phyloP scores from a whole-genome alignment of 2,113 vertebrate species.

The Acanthisitta chloris region DNA sequence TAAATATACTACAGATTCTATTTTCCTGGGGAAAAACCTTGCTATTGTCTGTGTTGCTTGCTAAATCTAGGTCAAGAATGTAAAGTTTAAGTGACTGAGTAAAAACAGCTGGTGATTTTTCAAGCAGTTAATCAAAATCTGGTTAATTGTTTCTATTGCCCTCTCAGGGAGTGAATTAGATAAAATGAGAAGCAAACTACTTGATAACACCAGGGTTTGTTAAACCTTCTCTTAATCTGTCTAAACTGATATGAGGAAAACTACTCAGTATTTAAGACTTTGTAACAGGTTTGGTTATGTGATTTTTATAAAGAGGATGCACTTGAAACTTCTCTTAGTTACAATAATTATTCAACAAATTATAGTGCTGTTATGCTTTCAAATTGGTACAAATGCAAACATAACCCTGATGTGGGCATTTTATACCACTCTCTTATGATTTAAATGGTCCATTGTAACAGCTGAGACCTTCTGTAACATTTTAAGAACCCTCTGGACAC shows the following conservation, averaged over 20 bases:
- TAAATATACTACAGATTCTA: not conserved
- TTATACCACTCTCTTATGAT: not conserved
- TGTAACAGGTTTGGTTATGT: not conserved
- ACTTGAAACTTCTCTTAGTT: not conserved
- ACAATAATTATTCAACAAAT: not conserved
- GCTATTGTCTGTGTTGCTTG: not conserved
- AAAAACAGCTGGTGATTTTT: constrained; percentile 43
- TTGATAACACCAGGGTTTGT: not conserved
- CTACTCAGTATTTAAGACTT: not conserved
- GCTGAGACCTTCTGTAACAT: not conserved
- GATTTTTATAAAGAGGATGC: not conserved
- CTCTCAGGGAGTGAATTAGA: not conserved
- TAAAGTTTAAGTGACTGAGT: constrained; percentile 30
- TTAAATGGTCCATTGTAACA: not conserved
- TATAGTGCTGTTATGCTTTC: not conserved
- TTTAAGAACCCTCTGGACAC: too few species aligned
- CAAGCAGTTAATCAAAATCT: constrained; percentile 33
- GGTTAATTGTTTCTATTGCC: constrained; percentile 25
- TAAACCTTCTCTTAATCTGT: not conserved
- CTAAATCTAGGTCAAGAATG: constrained; percentile 34
- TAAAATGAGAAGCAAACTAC: not conserved
- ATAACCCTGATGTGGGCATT: not conserved
- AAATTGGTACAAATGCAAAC: not conserved
- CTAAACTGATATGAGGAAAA: not conserved
- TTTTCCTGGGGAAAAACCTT: not conserved